Evolutionary conservation across 2,113 vertebrate species (phyloP).

Genomic region (Oreochromis spilurus): DNA sequence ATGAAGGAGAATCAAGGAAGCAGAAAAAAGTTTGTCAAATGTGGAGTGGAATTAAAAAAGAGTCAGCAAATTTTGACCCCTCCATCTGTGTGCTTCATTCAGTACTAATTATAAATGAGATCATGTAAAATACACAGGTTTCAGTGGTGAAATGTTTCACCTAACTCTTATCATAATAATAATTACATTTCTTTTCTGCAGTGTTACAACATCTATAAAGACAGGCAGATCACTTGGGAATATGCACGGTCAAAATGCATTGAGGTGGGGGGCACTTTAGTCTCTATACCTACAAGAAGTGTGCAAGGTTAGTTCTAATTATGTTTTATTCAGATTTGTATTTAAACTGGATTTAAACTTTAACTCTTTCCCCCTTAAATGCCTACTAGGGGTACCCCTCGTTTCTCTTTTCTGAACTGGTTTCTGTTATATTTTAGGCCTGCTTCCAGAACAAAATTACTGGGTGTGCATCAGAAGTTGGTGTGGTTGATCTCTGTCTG

Average conservation of each 20-base stretch:
- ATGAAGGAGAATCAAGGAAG: neutral
- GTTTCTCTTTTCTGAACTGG: neutral
- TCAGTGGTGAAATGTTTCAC: neutral
- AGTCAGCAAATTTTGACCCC: neutral
- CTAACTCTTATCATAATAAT: neutral
- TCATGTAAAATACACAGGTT: neutral
- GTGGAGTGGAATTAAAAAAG: neutral
- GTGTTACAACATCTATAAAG: slow-evolving; percentile 82
- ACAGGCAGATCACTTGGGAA: slow-evolving; percentile 72
- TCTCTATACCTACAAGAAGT: slow-evolving; percentile 69
- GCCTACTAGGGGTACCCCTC: neutral
- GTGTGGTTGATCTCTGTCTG: neutral
- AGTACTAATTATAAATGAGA: neutral
- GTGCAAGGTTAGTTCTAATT: slow-evolving; percentile 79
- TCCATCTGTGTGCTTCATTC: neutral
- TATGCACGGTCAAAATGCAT: slow-evolving; percentile 77
- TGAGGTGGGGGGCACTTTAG: slow-evolving; percentile 76
- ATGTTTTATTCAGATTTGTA: neutral
- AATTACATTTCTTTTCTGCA: slow-evolving; percentile 22
- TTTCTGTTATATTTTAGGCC: neutral
- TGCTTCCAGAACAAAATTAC: neutral
- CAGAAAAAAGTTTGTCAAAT: neutral
- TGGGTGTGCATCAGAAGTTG: neutral
- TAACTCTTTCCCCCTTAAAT: neutral
- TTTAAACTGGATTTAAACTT: neutral